A percentile compares a stretch with the other conserved stretches of the same genome.
phyloP scores from a whole-genome alignment of 2,113 vertebrate species.

The Phycodurus eques region DNA sequence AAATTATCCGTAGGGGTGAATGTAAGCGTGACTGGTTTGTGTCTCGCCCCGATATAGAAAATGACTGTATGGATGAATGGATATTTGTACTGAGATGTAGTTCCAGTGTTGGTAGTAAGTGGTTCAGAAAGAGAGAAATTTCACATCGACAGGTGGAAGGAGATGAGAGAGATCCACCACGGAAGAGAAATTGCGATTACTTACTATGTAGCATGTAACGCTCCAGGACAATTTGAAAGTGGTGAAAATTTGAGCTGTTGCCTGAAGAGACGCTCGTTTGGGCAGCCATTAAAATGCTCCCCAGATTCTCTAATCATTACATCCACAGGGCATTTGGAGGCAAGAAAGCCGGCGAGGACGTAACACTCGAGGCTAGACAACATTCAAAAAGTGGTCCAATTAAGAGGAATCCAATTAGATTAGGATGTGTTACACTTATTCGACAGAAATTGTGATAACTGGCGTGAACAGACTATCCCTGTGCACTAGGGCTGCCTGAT shows the following conservation, averaged over 20 bases:
- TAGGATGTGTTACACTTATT: slow-evolving; percentile 38
- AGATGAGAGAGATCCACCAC: background rate
- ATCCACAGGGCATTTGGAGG: slow-evolving; percentile 50
- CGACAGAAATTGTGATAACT: slow-evolving; percentile 23
- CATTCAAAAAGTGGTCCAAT: slow-evolving; percentile 53
- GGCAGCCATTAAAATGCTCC: slow-evolving; percentile 61
- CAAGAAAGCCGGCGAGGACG: slow-evolving; percentile 29
- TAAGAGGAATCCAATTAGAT: slow-evolving; percentile 49
- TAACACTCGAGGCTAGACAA: slow-evolving; percentile 45
- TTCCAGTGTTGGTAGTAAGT: background rate
- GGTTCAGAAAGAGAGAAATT: slow-evolving; percentile 12
- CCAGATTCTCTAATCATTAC: slow-evolving; percentile 56
- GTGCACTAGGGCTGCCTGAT: background rate
- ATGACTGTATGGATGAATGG: too few relatives aligned
- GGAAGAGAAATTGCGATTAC: slow-evolving; percentile 15
- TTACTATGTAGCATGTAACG: slow-evolving; percentile 31
- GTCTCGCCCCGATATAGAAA: too few relatives aligned
- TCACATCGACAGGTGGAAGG: slow-evolving; percentile 11
- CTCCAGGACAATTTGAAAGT: slow-evolving; percentile 58
- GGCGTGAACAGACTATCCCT: slow-evolving; percentile 1
- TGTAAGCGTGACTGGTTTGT: too few relatives aligned
- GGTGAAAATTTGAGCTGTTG: slow-evolving; percentile 55
- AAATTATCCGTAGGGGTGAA: too few relatives aligned
- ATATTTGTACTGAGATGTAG: too few relatives aligned
- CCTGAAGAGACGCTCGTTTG: slow-evolving; percentile 57